These are phyloP conservation scores for Scytalopus superciliaris DNA, from an alignment of 2,113 vertebrate genomes.

Conservation along the genomic window DNA sequence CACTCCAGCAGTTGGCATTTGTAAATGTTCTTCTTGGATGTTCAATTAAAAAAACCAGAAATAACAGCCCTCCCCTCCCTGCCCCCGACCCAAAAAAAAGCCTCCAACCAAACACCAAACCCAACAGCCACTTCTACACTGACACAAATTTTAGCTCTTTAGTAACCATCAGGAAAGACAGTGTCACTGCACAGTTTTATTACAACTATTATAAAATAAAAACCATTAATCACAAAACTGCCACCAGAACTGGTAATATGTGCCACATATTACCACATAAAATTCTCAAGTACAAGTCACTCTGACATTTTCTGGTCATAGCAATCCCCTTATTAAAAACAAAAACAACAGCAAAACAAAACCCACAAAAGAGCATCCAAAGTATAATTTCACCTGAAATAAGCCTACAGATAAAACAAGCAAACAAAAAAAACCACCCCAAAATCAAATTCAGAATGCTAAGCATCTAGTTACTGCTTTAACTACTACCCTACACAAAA, in stretches of 20 bases:
- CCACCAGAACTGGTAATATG: background rate
- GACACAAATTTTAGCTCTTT: background rate
- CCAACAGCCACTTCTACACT: background rate
- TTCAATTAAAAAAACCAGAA: background rate
- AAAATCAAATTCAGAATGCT: background rate
- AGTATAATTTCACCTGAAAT: background rate
- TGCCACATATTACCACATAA: background rate
- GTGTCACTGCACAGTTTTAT: background rate
- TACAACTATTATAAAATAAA: background rate
- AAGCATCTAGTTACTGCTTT: background rate
- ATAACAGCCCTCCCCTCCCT: background rate
- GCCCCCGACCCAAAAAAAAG: accelerated
- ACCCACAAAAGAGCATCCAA: background rate
- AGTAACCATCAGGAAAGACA: background rate
- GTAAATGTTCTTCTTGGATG: background rate
- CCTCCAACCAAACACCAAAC: background rate
- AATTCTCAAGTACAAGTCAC: background rate
- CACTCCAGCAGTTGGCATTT: background rate
- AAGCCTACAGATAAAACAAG: background rate
- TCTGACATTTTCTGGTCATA: background rate
- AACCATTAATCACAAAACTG: background rate
- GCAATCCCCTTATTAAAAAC: background rate
- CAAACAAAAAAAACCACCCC: background rate
- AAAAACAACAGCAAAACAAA: too few relatives aligned
- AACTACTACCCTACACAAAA: background rate